A percentile compares a stretch with the other conserved stretches of the same genome.
Conservation (phyloP, 2,113 vertebrate species). For the Eira barbara region DNA sequence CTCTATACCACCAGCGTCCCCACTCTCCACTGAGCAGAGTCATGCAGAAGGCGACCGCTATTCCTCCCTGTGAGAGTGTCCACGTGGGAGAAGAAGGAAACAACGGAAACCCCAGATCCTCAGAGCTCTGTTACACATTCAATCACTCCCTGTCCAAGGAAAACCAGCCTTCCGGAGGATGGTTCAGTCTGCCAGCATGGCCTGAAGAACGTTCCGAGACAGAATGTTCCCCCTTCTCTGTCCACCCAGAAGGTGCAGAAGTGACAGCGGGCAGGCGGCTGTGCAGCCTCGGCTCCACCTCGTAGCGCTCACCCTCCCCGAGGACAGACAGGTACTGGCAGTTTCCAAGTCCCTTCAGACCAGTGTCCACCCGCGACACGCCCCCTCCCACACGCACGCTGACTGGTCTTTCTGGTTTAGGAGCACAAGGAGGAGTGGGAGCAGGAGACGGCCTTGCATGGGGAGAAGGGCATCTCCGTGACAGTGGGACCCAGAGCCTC, state of each 20-base stretch:
- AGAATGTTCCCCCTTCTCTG: neutral
- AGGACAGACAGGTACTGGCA: neutral
- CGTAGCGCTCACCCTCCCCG: neutral
- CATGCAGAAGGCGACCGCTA: neutral
- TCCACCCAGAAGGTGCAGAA: neutral
- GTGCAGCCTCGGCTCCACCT: no score
- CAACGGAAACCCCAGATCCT: neutral
- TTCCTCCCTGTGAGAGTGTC: neutral
- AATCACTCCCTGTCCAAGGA: neutral
- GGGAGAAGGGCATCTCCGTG: constrained; percentile 78
- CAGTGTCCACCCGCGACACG: no score
- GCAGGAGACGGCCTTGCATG: neutral
- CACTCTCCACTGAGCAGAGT: neutral
- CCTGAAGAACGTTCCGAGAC: neutral
- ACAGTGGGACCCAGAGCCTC: constrained; percentile 85
- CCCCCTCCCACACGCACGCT: neutral
- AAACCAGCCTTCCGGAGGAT: neutral
- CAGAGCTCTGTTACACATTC: neutral
- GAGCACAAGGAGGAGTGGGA: neutral
- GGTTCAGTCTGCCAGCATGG: no score
- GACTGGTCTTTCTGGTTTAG: neutral
- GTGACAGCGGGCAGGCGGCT: neutral
- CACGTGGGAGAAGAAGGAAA: neutral
- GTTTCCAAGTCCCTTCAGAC: neutral
- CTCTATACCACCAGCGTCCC: neutral